Percentiles rank a stretch among this genome's conserved stretches.
phyloP scores from a whole-genome alignment of 2,888 invertebrate genomes.

The Resseliella maxima region DNA sequence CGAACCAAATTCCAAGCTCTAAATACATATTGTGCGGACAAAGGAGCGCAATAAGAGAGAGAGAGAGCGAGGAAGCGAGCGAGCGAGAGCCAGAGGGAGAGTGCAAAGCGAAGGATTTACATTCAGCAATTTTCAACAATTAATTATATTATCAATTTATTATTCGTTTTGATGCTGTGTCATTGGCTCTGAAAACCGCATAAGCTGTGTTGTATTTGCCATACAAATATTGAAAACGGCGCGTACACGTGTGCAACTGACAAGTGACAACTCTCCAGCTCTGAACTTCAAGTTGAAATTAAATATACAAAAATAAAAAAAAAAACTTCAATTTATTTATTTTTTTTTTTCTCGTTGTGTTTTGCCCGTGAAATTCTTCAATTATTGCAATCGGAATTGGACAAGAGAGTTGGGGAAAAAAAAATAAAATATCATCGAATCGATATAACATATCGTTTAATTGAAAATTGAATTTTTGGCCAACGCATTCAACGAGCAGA shows the following conservation, averaged over 20 bases:
- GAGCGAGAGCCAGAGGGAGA: background rate
- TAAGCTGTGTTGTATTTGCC: constrained; percentile 4
- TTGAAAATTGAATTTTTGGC: background rate
- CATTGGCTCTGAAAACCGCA: constrained; percentile 10
- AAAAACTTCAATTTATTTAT: background rate
- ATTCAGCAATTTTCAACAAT: constrained; percentile 40
- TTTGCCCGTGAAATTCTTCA: constrained; percentile 22
- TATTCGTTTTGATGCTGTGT: constrained; percentile 28
- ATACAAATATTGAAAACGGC: background rate
- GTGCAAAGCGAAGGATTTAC: background rate
- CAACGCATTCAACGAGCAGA: background rate
- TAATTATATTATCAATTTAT: constrained; percentile 53
- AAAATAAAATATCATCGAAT: too few relatives aligned
- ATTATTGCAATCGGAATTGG: constrained; percentile 40
- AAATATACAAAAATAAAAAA: background rate
- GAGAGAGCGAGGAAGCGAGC: background rate
- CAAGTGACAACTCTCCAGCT: constrained; percentile 41
- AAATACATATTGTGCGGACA: too few relatives aligned
- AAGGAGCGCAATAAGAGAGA: too few relatives aligned
- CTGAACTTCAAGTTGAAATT: constrained; percentile 10
- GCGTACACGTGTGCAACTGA: constrained; percentile 9
- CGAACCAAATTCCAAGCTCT: too few relatives aligned
- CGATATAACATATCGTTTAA: constrained; percentile 8
- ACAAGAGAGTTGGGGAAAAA: too few relatives aligned
- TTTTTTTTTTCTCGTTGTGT: background rate